Conservation (phyloP, 2,113 vertebrate genomes). For the Tympanuchus pallidicinctus region DNA sequence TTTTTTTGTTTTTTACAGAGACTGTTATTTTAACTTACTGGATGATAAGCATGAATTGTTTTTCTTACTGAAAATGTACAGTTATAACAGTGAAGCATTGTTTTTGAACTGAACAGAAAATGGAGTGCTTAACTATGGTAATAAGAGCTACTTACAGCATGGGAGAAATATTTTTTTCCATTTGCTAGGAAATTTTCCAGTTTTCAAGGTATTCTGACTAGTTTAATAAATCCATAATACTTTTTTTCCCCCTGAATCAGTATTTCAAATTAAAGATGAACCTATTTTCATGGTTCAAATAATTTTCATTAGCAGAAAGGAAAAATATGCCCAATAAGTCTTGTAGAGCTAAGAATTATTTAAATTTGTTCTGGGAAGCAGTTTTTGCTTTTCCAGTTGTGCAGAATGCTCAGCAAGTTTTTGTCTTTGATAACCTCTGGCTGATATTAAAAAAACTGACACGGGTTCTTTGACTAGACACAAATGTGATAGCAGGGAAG, state of each 20-base stretch:
- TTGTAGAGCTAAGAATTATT: slow-evolving; percentile 15
- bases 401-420: slow-evolving; percentile 48
- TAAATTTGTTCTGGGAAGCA: slow-evolving; percentile 43
- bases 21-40: background rate
- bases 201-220: background rate
- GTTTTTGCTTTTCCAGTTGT: slow-evolving; percentile 70
- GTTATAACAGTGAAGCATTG: background rate
- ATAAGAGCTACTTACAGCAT: background rate
- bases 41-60: background rate
- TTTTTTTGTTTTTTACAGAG: background rate
- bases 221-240: background rate
- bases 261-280: slow-evolving; percentile 54
- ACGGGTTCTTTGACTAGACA: slow-evolving; percentile 33
- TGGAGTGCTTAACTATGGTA: background rate
- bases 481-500: slow-evolving; percentile 22
- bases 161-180: background rate
- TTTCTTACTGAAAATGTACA: background rate
- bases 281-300: slow-evolving; percentile 60
- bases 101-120: background rate
- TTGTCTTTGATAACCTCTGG: slow-evolving; percentile 65
- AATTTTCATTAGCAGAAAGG: slow-evolving; percentile 43
- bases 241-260: background rate
- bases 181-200: slow-evolving; percentile 3
- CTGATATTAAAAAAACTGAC: slow-evolving; percentile 52
- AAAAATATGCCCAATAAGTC: slow-evolving; percentile 42